Conservation (phyloP, 2,888 invertebrate genomes). For the Orchesella flavescens region DNA sequence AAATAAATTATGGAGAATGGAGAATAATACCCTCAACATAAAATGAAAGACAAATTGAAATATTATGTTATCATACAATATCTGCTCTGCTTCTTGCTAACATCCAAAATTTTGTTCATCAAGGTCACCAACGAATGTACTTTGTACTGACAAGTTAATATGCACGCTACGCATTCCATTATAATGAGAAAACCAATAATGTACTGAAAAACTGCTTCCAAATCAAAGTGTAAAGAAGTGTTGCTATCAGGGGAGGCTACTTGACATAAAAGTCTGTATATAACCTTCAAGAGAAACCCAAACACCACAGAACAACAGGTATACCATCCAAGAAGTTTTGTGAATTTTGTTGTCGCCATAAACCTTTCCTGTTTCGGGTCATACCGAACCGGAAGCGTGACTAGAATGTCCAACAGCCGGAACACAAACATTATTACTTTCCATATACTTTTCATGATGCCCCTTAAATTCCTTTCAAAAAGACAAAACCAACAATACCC, state of each 20-base stretch:
- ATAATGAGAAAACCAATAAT: background rate
- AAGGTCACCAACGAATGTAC: background rate
- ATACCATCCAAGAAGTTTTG: background rate
- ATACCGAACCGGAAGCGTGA: constrained; percentile 8
- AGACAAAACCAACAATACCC: too few relatives aligned
- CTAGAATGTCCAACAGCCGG: background rate
- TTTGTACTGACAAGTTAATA: background rate
- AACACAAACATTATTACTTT: constrained; percentile 14
- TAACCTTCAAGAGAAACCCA: background rate
- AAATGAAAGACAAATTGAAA: background rate
- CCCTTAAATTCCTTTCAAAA: too few relatives aligned
- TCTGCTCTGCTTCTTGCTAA: background rate
- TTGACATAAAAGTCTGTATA: background rate
- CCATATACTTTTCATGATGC: constrained; percentile 1
- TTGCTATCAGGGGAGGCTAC: background rate
- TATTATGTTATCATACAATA: background rate
- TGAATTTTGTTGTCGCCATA: background rate
- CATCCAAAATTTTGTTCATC: background rate
- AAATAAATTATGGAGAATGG: background rate
- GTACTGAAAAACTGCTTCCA: constrained; percentile 9
- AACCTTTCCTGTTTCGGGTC: background rate
- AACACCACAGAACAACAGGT: background rate
- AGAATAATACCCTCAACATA: background rate
- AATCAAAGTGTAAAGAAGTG: background rate
- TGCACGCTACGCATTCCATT: background rate